Conservation (phyloP, 2,888 invertebrate species). For the Anoncus sp. region DNA sequence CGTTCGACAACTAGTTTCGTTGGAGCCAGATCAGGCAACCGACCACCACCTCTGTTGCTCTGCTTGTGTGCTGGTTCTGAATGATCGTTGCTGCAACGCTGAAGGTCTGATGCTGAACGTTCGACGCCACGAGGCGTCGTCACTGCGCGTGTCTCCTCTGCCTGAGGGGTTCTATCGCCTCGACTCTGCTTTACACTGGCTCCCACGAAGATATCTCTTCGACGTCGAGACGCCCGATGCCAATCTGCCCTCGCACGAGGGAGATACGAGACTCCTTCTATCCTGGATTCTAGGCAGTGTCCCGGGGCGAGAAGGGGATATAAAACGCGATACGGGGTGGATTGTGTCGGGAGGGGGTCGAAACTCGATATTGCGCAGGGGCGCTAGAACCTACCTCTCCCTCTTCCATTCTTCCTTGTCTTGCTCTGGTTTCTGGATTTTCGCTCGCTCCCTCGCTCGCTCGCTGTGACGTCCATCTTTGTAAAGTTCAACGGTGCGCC, state of each 20-base stretch:
- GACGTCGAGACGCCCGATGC: constrained; percentile 71
- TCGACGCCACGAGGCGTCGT: constrained; percentile 85
- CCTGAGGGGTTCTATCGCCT: no score
- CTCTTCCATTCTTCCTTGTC: constrained; percentile 24
- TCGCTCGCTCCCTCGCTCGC: constrained; percentile 35
- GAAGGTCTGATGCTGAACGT: constrained; percentile 84
- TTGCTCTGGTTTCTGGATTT: constrained; percentile 35
- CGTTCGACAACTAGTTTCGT: constrained; percentile 47
- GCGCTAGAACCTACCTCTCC: constrained; percentile 73
- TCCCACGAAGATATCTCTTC: constrained; percentile 78
- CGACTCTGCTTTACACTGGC: constrained; percentile 66
- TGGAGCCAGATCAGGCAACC: constrained; percentile 55
- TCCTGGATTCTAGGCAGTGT: constrained; percentile 40
- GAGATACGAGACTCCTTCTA: constrained; percentile 45
- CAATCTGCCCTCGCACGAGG: constrained; percentile 65
- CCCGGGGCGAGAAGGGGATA: constrained; percentile 62
- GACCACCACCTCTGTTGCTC: constrained; percentile 63
- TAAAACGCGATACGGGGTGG: constrained; percentile 71
- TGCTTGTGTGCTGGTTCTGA: constrained; percentile 77
- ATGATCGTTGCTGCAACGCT: constrained; percentile 85
- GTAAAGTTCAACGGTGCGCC: constrained; percentile 48
- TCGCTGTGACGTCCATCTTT: constrained; percentile 52
- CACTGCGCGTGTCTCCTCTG: constrained; percentile 71
- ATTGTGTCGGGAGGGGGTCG: constrained; percentile 76
- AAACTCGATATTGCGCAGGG: constrained; percentile 79